Conservation (phyloP, 2,797 vertebrate species). For the Hoplostethus atlanticus region DNA sequence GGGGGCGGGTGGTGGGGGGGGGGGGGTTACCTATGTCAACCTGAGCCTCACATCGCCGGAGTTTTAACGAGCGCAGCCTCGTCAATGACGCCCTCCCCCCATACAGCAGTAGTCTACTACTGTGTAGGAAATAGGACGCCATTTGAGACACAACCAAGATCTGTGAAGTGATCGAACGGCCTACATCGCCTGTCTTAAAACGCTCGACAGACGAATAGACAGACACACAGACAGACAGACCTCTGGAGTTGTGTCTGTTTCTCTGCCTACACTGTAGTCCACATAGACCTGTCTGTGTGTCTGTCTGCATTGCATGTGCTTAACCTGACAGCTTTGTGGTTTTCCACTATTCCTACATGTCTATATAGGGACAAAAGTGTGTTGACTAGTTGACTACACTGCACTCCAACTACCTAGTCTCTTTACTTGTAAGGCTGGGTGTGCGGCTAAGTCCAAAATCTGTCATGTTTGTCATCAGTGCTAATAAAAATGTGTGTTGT, state of each 20-base stretch:
- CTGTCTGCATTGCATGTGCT: conserved; percentile 81
- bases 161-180: conserved; percentile 76
- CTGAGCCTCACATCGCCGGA: conserved; percentile 77
- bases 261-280: conserved; percentile 82
- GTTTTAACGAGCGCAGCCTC: conserved; percentile 71
- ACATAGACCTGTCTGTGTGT: conserved; percentile 87
- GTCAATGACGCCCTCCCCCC: conserved; percentile 66
- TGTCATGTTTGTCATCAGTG: neutral
- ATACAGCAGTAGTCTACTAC: conserved; percentile 67
- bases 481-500: conserved; percentile 16
- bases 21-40: conserved; percentile 83
- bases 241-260: conserved; percentile 85
- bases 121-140: conserved; percentile 73
- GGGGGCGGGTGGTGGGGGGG: conserved; percentile 28
- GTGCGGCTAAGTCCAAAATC: conserved; percentile 11
- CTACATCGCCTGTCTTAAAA: conserved; percentile 85
- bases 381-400: conserved; percentile 48
- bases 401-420: conserved; percentile 29
- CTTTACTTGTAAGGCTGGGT: conserved; percentile 18
- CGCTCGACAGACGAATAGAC: conserved; percentile 82
- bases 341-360: conserved; percentile 55
- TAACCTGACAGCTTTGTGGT: conserved; percentile 63
- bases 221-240: conserved; percentile 91
- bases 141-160: conserved; percentile 69
- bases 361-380: conserved; percentile 35